Percentiles rank a stretch among this genome's conserved stretches.
phyloP scores from a whole-genome alignment of 2,113 vertebrate species.

The Amphiprion ocellaris region DNA sequence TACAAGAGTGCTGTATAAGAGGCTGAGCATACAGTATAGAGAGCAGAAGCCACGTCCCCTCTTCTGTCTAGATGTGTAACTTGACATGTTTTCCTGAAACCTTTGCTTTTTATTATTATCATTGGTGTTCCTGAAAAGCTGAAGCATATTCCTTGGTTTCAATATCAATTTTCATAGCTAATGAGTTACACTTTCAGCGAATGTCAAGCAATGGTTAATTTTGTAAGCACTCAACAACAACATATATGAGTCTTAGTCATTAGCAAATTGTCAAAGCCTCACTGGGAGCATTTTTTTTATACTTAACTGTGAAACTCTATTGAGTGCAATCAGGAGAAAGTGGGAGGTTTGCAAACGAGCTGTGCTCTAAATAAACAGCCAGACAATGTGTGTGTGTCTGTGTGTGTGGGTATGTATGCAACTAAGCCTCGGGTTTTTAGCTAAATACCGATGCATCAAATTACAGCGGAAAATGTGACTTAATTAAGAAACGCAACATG shows the following conservation, averaged over 20 bases:
- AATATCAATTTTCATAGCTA: not conserved
- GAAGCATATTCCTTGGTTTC: too few relatives aligned
- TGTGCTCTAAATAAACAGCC: conserved; percentile 14
- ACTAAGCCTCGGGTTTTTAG: too few relatives aligned
- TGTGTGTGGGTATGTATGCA: too few relatives aligned
- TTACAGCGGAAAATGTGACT: too few relatives aligned
- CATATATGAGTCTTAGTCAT: not conserved
- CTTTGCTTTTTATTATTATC: not conserved
- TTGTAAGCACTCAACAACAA: not conserved
- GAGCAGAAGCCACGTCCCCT: not conserved
- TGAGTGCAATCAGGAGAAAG: conserved; percentile 12
- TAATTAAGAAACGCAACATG: too few relatives aligned
- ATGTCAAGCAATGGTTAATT: not conserved
- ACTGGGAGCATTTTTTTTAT: conserved; percentile 3
- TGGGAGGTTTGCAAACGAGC: not conserved
- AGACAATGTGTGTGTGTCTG: not conserved
- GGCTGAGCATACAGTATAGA: not conserved
- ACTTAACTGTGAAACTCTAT: not conserved
- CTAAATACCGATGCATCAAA: too few relatives aligned
- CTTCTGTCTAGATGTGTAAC: not conserved
- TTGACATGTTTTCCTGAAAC: not conserved
- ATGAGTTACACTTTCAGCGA: not conserved
- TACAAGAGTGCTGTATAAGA: not conserved
- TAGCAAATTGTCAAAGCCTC: conserved; percentile 11
- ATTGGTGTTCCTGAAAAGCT: not conserved